Percentiles rank a stretch among this genome's conserved stretches.
Conservation (phyloP, 2,113 vertebrate genomes). For the Campylomormyrus numenius region DNA sequence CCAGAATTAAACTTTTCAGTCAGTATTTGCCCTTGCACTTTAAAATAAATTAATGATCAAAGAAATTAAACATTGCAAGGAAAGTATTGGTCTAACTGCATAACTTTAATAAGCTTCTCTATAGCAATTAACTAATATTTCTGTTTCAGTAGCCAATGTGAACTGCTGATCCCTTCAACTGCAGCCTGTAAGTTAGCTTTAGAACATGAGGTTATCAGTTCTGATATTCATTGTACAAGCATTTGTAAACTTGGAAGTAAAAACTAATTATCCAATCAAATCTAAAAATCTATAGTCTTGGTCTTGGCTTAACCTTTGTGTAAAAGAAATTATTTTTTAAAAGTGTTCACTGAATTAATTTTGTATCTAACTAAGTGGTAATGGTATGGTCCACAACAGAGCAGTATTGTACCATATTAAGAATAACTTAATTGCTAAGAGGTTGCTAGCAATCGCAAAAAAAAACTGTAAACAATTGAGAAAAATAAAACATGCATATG, state of each 20-base stretch:
- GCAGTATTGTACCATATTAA: background rate
- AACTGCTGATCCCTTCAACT: background rate
- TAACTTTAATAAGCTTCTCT: background rate
- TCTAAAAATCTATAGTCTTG: background rate
- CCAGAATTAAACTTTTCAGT: background rate
- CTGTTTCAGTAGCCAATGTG: background rate
- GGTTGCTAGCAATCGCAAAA: background rate
- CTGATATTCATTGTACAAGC: background rate
- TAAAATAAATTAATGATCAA: background rate
- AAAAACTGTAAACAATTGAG: background rate
- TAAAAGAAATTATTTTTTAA: background rate
- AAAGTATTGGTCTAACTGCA: background rate
- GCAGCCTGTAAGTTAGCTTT: background rate
- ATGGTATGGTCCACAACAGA: background rate
- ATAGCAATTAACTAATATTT: background rate
- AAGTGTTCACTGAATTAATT: background rate
- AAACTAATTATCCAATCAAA: too few species aligned
- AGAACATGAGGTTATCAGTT: background rate
- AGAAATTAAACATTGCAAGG: background rate
- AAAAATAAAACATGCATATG: background rate
- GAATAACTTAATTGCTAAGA: background rate
- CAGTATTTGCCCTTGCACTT: background rate
- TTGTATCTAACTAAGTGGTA: background rate
- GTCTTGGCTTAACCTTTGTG: background rate
- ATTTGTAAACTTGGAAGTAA: background rate